phyloP scores from a whole-genome alignment of 2,888 invertebrate species.

The Agapostemon virescens region DNA sequence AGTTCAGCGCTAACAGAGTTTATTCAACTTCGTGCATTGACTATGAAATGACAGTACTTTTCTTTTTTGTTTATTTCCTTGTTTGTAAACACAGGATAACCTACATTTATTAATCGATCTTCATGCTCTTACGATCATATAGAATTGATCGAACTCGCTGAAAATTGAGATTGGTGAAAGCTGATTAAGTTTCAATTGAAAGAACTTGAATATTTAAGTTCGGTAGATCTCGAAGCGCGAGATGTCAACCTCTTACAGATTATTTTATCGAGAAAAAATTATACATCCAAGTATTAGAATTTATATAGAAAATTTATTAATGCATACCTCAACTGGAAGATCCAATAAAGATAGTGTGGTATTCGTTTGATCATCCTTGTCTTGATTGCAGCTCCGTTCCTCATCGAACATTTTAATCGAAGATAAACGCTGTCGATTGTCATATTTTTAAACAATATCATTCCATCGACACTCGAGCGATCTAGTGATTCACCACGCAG shows the following conservation, averaged over 20 bases:
- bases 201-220: background rate
- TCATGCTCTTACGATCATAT: background rate
- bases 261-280: background rate
- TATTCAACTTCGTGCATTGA: constrained; percentile 26
- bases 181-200: too few species aligned
- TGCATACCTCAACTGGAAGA: constrained; percentile 75
- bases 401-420: constrained; percentile 62
- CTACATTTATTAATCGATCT: background rate
- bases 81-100: constrained; percentile 48
- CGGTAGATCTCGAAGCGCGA: background rate
- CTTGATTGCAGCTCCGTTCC: constrained; percentile 32
- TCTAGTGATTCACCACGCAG: constrained; percentile 3
- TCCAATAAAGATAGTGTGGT: constrained; percentile 67
- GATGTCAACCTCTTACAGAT: background rate
- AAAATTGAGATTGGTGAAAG: background rate
- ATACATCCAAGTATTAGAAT: background rate
- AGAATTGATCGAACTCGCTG: background rate
- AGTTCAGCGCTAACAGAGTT: constrained; percentile 23
- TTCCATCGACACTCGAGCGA: constrained; percentile 42
- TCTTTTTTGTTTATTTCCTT: constrained; percentile 8
- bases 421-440: constrained; percentile 6
- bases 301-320: background rate
- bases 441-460: constrained; percentile 46
- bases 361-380: constrained; percentile 38
- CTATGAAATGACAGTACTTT: background rate